Base-by-base conservation (phyloP, 92 coral and sea anemone species). In the Nematostella vectensis region DNA sequence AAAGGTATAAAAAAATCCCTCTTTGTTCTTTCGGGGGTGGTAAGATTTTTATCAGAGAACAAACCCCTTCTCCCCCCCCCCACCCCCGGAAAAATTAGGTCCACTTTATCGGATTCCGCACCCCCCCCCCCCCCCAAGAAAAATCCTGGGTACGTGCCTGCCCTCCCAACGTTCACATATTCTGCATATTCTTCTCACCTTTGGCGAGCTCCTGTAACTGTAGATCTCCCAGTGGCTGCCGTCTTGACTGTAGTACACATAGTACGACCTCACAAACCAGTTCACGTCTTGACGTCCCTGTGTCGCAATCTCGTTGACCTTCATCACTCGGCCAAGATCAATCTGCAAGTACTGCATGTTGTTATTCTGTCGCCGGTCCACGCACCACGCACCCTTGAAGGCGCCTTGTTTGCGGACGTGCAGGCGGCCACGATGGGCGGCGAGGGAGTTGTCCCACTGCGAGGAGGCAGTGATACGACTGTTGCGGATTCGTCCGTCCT, bases 271-370 rank as follows among this genome's bases (percentile, higher is more conserved):
- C 23, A 77, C 83, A 53, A 59, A 77, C 47, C 61, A 59, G n/a
- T 47, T 31, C 1, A 16, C 38, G 53, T 77, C 83, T 21, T 77
- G 77, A 8, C 83, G 52, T 47, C 83, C 83, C 50, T 77, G 83
- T 15, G 65, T 76, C 3, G 54, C 68, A 25, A 76, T 69, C 51
- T 61, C 43, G 15, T 55, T 71, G 39, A 76, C 56, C 45, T 65
- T 76, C 17, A 54, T 45, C 10, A 58, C 43, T 11, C 83, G 76
- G 16, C 67, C 57, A 37, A 76, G 61, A 54, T 76, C 77, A 24
- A 76, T 47, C 43, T 72, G 47, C 25, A 47, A 29, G 56, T 61
- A 74, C 69, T 74, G 80, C 36, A 54, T 31, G 28, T 71, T 68
- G 37, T 63, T 62, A 30, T 49, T 75, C 47, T 59, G 38, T 12